Conservation (phyloP, 1,140 invertebrate genomes). For the Carposina sasakii region DNA sequence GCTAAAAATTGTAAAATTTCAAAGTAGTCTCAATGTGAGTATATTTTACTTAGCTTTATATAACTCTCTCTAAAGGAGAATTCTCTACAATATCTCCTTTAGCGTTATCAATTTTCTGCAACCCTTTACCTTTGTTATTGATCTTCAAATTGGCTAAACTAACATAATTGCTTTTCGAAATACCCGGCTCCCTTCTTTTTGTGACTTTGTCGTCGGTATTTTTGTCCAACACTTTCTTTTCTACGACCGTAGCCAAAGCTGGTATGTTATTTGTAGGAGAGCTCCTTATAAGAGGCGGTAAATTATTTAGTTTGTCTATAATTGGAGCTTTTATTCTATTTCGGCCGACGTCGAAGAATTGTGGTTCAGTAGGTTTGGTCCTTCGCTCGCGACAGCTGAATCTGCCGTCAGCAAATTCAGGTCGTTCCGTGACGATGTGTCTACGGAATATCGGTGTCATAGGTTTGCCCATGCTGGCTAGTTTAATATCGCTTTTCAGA, state of each 20-base stretch:
- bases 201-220: conserved; percentile 18
- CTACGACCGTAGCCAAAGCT: conserved; percentile 18
- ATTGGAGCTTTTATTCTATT: conserved; percentile 37
- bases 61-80: conserved; percentile 32
- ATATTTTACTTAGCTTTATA: conserved; percentile 18
- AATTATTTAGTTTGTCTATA: conserved; percentile 29
- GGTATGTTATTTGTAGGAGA: conserved; percentile 17
- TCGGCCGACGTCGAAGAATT: conserved; percentile 35
- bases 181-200: conserved; percentile 40
- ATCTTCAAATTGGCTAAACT: conserved; percentile 66
- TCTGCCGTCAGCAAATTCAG: conserved; percentile 48
- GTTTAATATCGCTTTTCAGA: conserved; percentile 48
- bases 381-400: conserved; percentile 59
- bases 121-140: conserved; percentile 30
- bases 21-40: neutral
- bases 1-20: neutral
- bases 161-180: conserved; percentile 64
- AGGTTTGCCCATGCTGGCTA: conserved; percentile 57
- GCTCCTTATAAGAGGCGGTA: conserved; percentile 26
- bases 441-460: conserved; percentile 65
- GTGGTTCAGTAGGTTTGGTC: conserved; percentile 33
- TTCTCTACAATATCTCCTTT: conserved; percentile 7
- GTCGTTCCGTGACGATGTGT: conserved; percentile 37
- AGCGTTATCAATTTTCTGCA: conserved; percentile 21
- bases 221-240: conserved; percentile 23